Evolutionary conservation across 2,113 vertebrate species (phyloP), one percentile per base, ranked within the genome.

Genomic region (Pygathrix nemaeus): DNA sequence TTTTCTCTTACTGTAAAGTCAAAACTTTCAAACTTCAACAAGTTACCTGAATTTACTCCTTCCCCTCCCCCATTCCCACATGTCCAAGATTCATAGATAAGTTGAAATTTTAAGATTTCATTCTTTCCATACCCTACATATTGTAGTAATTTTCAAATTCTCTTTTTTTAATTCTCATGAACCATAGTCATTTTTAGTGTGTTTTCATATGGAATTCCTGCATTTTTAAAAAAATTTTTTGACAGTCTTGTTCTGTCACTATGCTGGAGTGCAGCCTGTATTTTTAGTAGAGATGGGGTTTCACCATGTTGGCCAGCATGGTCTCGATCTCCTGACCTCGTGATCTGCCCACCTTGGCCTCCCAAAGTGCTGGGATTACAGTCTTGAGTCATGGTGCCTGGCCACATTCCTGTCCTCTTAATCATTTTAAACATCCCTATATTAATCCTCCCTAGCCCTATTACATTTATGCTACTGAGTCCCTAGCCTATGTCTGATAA

Each of bases 151-250:
- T 90, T 87, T 78, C 64, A 64, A 80, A 45, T 92, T 82, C 8
- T 57, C n/a, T 84, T 30, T 79, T 64, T 85, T 92, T 97, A 48
- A 94, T 23, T 93, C 27, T 90, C 6, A 61, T n/a, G 14, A 93
- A n/a, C 40, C 27, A 57, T 38, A 78, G 8, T 78, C 55, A 80
- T n/a, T 85, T 55, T 75, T n/a, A 73, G 48, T 18, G 1, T 66
- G 40, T 72, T 72, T 70, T 90, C 48, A 38, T 40, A 35, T 10
- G 8, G 27, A 30, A 76, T 32, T 4, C 32, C 45, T 21, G 7
- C 4, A 80, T 30, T 38, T 30, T 38, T 43, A 43, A 43, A 43
- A 43, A 43, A 38, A 21, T 38, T 72, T 27, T 20, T 70, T 8
- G 11, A 45, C 59, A 61, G 23, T 27, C 23, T 61, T 3, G 4